Percentiles rank a stretch among this genome's conserved stretches.
Evolutionary conservation across 1,140 invertebrate species (phyloP).

Genomic region (Lucilia cuprina): DNA sequence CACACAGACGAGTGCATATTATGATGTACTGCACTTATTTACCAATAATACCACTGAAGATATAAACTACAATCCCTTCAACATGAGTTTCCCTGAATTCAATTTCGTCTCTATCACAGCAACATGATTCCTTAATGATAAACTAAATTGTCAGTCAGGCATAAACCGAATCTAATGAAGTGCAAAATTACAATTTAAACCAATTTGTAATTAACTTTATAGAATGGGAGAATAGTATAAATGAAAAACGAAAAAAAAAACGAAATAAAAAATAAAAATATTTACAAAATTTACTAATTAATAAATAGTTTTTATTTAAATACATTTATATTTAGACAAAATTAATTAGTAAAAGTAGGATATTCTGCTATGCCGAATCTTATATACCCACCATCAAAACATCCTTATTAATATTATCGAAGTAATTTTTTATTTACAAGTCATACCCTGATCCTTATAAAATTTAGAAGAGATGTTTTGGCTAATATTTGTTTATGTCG

Average conservation of each 20-base stretch:
- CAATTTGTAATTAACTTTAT: conserved; percentile 63
- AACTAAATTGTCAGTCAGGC: conserved; percentile 63
- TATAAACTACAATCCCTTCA: background rate
- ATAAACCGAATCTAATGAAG: conserved; percentile 61
- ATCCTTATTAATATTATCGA: too few relatives aligned
- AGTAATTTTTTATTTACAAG: too few relatives aligned
- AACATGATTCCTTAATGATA: conserved; percentile 52
- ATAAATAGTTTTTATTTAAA: too few relatives aligned
- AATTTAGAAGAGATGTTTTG: too few relatives aligned
- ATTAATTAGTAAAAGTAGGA: too few relatives aligned
- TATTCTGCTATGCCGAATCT: too few relatives aligned
- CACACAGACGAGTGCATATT: background rate
- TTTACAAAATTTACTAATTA: background rate
- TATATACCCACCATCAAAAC: too few relatives aligned
- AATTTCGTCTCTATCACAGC: background rate
- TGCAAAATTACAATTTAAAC: conserved; percentile 63
- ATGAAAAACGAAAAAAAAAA: background rate
- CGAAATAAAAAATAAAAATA: background rate
- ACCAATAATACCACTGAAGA: background rate
- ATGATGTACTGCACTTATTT: background rate
- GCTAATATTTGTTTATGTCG: too few relatives aligned
- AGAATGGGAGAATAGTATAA: conserved; percentile 45
- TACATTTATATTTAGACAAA: too few relatives aligned
- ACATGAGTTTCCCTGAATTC: background rate
- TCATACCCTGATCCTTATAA: too few relatives aligned